Percentiles rank a stretch among this genome's conserved stretches.
Evolutionary conservation across 2,888 invertebrate species (phyloP).

Genomic region (Lycophotia porphyrea): DNA sequence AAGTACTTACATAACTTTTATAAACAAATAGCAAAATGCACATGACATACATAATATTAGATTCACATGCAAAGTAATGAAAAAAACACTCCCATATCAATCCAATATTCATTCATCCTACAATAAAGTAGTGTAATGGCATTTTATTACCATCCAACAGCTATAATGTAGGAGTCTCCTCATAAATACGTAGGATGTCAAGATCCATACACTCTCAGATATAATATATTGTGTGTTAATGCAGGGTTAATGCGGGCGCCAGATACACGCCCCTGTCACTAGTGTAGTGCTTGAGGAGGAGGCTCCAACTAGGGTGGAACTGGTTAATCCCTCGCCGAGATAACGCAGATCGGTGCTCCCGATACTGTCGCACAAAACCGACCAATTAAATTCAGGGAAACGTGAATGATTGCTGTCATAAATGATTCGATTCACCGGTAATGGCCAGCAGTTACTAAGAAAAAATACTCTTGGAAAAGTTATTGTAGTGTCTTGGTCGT

Average conservation of each 20-base stretch:
- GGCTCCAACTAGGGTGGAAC: constrained; percentile 51
- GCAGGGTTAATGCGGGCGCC: constrained; percentile 67
- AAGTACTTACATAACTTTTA: constrained; percentile 8
- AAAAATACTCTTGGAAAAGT: constrained; percentile 17
- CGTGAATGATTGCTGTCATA: constrained; percentile 64
- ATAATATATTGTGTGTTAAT: constrained; percentile 66
- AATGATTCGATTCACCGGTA: constrained; percentile 50
- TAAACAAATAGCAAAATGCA: constrained; percentile 33
- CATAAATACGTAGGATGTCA: constrained; percentile 50
- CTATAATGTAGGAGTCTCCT: constrained; percentile 24
- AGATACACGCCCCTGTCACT: constrained; percentile 66
- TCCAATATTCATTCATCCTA: constrained; percentile 23
- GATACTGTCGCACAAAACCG: constrained; percentile 56
- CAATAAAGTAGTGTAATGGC: constrained; percentile 6
- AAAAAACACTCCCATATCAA: background rate
- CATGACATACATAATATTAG: background rate
- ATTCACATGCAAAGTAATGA: constrained; percentile 6
- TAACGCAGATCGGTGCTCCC: constrained; percentile 57
- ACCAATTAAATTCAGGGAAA: constrained; percentile 61
- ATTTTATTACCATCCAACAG: constrained; percentile 35
- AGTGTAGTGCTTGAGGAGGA: constrained; percentile 58
- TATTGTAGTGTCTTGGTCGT: background rate
- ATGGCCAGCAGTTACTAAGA: constrained; percentile 28
- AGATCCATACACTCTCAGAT: constrained; percentile 54
- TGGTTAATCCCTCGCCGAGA: constrained; percentile 62